Percentiles rank a stretch among this genome's conserved stretches.
Evolutionary conservation across 2,888 invertebrate genomes (phyloP).

Genomic region (Polylopha cassiicola): DNA sequence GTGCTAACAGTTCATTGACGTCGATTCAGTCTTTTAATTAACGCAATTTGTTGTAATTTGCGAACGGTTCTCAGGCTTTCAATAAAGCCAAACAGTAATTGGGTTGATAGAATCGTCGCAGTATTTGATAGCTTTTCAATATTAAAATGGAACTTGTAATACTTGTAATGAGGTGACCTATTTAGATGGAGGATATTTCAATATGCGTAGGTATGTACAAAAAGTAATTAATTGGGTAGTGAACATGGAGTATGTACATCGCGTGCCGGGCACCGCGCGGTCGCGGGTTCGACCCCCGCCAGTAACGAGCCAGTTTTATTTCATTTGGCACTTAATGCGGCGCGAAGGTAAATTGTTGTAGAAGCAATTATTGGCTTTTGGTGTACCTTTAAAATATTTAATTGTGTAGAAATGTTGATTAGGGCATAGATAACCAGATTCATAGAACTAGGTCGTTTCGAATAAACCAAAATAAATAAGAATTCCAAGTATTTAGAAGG

Average conservation of each 20-base stretch:
- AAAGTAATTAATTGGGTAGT: background rate
- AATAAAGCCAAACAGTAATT: no score
- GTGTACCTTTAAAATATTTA: slow-evolving; percentile 3
- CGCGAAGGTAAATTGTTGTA: slow-evolving; percentile 23
- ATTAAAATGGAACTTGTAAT: no score
- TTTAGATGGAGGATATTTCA: no score
- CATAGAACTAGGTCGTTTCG: no score
- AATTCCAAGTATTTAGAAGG: no score
- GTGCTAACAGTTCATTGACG: background rate
- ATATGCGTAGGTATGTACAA: no score
- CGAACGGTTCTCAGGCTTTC: no score
- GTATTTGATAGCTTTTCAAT: no score
- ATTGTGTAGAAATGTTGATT: slow-evolving; percentile 6
- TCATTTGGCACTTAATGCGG: slow-evolving; percentile 22
- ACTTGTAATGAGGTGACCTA: no score
- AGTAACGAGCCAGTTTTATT: slow-evolving; percentile 25
- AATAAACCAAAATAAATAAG: no score
- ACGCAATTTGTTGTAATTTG: slow-evolving; percentile 4
- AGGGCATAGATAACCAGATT: no score
- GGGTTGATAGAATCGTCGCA: no score
- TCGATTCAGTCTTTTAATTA: slow-evolving; percentile 10
- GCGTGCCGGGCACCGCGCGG: slow-evolving; percentile 34
- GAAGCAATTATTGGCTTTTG: slow-evolving; percentile 13
- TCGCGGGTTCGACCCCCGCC: slow-evolving; percentile 6
- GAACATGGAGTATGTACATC: slow-evolving; percentile 40